phyloP scores from a whole-genome alignment of 2,113 vertebrate species.

The Lagenorhynchus albirostris region DNA sequence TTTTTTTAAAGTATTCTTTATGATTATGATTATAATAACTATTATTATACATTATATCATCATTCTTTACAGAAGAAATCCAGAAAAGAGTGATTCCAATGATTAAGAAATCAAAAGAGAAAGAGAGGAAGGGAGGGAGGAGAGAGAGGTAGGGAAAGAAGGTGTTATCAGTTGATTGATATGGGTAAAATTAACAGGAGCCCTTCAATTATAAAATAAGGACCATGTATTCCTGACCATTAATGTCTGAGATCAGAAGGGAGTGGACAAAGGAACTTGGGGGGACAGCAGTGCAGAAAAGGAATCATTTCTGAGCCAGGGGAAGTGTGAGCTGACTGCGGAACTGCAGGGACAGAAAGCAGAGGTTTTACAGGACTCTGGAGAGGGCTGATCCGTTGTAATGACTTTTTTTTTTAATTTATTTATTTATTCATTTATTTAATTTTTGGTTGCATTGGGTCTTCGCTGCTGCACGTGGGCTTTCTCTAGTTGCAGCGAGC shows the following conservation, averaged over 20 bases:
- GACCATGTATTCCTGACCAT: not conserved
- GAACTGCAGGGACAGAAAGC: not conserved
- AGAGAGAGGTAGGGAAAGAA: not conserved
- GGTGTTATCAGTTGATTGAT: not conserved
- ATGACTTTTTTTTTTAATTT: not conserved
- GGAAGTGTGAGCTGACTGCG: not conserved
- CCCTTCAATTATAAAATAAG: not conserved
- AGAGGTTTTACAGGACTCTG: not conserved
- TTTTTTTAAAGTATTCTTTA: not conserved
- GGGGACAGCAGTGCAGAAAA: not conserved
- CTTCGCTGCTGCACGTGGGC: too few relatives aligned
- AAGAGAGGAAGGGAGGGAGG: not conserved
- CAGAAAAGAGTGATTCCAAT: not conserved
- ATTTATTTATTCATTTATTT: too few relatives aligned
- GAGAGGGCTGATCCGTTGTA: not conserved
- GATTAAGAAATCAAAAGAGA: not conserved
- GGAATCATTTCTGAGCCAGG: not conserved
- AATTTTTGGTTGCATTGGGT: too few relatives aligned
- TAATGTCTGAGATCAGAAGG: not conserved
- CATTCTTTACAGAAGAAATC: not conserved
- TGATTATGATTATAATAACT: not conserved
- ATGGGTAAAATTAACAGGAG: not conserved
- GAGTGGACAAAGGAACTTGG: not conserved
- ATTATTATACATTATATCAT: not conserved
- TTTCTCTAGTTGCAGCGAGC: too few relatives aligned